Evolutionary conservation across 2,888 invertebrate species (phyloP).

Genomic region (Epinotia nisella): DNA sequence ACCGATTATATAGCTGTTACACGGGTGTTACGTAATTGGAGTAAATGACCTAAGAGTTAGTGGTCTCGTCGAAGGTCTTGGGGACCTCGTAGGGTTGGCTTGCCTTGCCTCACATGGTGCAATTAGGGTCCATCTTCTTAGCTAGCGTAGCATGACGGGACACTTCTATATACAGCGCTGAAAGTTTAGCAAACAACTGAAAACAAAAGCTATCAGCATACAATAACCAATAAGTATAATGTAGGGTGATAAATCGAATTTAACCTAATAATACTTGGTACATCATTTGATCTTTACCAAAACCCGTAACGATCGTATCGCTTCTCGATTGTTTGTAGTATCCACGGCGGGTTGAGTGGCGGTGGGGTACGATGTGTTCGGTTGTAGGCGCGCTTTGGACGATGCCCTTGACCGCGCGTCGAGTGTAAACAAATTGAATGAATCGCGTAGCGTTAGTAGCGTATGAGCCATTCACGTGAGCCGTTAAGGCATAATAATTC

Average conservation of each 20-base stretch:
- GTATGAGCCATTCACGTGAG: slow-evolving; percentile 79
- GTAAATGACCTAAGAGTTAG: slow-evolving; percentile 80
- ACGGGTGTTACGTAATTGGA: slow-evolving; percentile 83
- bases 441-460: slow-evolving; percentile 80
- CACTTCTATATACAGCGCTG: slow-evolving; percentile 6
- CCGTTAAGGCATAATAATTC: slow-evolving; percentile 78
- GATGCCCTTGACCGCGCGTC: slow-evolving; percentile 76
- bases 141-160: slow-evolving; percentile 38
- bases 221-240: slow-evolving; percentile 5
- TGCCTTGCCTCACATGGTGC: slow-evolving; percentile 21
- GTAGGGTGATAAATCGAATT: slow-evolving; percentile 32
- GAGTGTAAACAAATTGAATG: slow-evolving; percentile 82
- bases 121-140: slow-evolving; percentile 23
- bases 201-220: slow-evolving; percentile 28
- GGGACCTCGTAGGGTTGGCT: slow-evolving; percentile 38
- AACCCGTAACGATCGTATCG: slow-evolving; percentile 9
- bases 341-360: slow-evolving; percentile 56
- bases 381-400: slow-evolving; percentile 72
- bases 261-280: slow-evolving; percentile 29
- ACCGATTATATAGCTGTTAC: slow-evolving; percentile 81
- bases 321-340: not conserved
- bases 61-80: slow-evolving; percentile 64
- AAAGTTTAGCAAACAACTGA: not conserved
- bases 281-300: slow-evolving; percentile 10
- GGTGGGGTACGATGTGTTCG: slow-evolving; percentile 55